Base-by-base conservation (phyloP, 2,888 invertebrate species). In the Agrilus biguttatus region DNA sequence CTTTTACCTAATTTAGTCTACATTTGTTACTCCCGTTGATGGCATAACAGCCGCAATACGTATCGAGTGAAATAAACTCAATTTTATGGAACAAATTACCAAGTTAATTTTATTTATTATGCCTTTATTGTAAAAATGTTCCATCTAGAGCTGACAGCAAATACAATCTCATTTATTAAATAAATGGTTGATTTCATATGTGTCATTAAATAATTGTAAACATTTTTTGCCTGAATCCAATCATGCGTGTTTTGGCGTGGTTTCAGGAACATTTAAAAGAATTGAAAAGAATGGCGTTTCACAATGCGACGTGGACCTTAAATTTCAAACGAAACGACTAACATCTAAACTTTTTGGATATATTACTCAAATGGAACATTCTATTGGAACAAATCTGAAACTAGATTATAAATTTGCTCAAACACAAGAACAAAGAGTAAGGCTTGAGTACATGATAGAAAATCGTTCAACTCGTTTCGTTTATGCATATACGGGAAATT, bases 251-350 rank as follows among this genome's bases (percentile, higher is more conserved):
- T 41, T 39, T 39, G 41, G 45, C n/a, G n/a, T 41, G 46, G 41
- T 61, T 61, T 45, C 54, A 75, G 80, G 80, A 38, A 68, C 70
- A 1, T 62, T 81, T 13, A 72, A 74, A 52, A 71, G 72, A 47
- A 71, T 75, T 10, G 72, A 73, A 35, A 83, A 82, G 62, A 77
- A 73, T 49, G 81, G 81, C 2, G 75, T 85, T 17, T 78, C 78
- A 0, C 87, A 88, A 58, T 82, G 80, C 56, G 84, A 86, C 50
- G 75, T 88, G 8, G 73, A 80, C 47, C 63, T 84, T 8, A 78
- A 78, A 39, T 87, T 88, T 57, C 79, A 83, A 66, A 88, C 87
- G 0, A 85, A 83, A 54, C 77, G 80, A 49, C 66, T 88, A 0
- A 77, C 76, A 43, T 84, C 85, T 38, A 72, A 77, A 48, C 65